A percentile compares a stretch with the other conserved stretches of the same genome.
These are phyloP conservation scores for Sialia sialis DNA, from an alignment of 2,113 vertebrate genomes.

Conservation along the genomic window DNA sequence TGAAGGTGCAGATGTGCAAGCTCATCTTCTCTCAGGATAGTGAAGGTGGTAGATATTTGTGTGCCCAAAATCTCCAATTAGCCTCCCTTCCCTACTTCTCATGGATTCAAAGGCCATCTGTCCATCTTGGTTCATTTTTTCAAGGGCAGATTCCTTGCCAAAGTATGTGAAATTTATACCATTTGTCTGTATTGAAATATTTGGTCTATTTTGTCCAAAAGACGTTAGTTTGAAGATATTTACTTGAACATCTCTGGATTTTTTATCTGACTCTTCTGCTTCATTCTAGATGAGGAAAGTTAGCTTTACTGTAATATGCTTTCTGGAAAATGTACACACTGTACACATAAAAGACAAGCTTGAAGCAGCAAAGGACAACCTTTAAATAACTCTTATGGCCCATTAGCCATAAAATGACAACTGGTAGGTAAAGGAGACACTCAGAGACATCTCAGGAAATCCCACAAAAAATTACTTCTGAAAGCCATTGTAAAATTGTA, in stretches of 20 bases:
- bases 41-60: background rate
- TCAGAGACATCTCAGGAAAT: background rate
- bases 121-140: background rate
- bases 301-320: background rate
- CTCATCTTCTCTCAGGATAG: background rate
- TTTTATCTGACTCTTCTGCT: background rate
- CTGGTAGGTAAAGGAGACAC: background rate
- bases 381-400: background rate
- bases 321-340: background rate
- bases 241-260: background rate
- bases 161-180: background rate
- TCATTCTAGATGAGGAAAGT: background rate
- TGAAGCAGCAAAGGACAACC: background rate
- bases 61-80: background rate
- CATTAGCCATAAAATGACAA: background rate
- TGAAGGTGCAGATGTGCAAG: background rate
- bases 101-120: background rate
- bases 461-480: background rate
- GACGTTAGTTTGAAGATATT: background rate
- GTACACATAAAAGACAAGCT: background rate
- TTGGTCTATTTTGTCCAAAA: background rate
- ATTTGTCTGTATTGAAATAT: background rate
- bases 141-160: background rate
- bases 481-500: background rate
- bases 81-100: background rate